These are phyloP conservation scores for Todus mexicanus DNA, from an alignment of 2,797 vertebrate genomes.

Conservation along the genomic window DNA sequence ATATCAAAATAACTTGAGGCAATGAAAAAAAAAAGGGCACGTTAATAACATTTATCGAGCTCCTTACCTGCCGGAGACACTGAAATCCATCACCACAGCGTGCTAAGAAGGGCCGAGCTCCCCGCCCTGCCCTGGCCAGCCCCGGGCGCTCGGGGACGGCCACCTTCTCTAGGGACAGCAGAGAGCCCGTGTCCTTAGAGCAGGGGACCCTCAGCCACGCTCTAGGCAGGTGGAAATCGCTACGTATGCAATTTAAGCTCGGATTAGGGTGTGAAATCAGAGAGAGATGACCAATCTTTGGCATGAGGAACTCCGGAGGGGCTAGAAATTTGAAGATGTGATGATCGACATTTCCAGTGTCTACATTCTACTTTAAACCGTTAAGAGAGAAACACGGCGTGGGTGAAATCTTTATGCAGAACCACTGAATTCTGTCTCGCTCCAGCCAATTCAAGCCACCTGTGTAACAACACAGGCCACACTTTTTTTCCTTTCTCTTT, in stretches of 20 bases:
- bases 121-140: constrained; percentile 48
- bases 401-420: constrained; percentile 78
- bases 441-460: constrained; percentile 13
- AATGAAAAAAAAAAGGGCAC: constrained; percentile 79
- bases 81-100: constrained; percentile 81
- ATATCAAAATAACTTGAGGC: constrained; percentile 80
- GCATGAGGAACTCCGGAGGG: constrained; percentile 43
- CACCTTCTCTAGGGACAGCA: constrained; percentile 49
- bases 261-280: neutral
- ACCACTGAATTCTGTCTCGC: constrained; percentile 24
- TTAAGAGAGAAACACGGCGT: constrained; percentile 32
- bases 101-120: constrained; percentile 44
- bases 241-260: neutral
- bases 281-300: constrained; percentile 33
- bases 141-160: neutral
- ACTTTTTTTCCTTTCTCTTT: neutral
- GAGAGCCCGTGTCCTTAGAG: constrained; percentile 51
- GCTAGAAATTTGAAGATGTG: constrained; percentile 73
- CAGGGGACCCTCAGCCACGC: constrained; percentile 16
- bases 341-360: constrained; percentile 79
- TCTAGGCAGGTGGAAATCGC: constrained; percentile 12
- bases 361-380: constrained; percentile 72
- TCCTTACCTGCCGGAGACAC: constrained; percentile 82
- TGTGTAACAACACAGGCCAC: neutral
- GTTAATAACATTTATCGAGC: constrained; percentile 76